Evolutionary conservation across 2,888 invertebrate genomes (phyloP).

Genomic region (Rhagonycha fulva): DNA sequence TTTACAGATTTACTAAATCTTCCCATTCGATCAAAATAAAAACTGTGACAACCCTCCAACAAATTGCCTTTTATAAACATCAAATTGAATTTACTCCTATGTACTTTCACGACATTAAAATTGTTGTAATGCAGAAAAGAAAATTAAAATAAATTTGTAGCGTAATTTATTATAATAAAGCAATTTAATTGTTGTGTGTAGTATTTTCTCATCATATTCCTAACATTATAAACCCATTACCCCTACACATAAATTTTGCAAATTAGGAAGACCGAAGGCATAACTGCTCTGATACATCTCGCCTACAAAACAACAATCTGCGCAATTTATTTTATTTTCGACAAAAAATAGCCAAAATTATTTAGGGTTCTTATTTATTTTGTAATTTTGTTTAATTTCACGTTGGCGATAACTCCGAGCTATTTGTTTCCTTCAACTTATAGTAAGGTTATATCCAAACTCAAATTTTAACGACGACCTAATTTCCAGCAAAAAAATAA

Average conservation of each 20-base stretch:
- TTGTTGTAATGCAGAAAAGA: background rate
- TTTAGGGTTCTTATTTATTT: background rate
- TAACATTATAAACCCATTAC: slow-evolving; percentile 16
- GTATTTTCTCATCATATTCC: background rate
- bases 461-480: background rate
- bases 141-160: background rate
- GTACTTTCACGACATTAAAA: background rate
- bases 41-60: background rate
- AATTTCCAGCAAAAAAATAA: background rate
- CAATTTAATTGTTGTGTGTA: background rate
- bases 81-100: background rate
- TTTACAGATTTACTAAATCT: background rate
- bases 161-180: background rate
- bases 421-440: slow-evolving; percentile 10
- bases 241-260: background rate
- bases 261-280: background rate
- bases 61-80: background rate
- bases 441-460: background rate
- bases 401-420: slow-evolving; percentile 6
- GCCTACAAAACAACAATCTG: background rate
- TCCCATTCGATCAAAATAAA: slow-evolving; percentile 3
- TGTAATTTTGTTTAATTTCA: slow-evolving; percentile 18
- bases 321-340: background rate
- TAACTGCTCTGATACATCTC: background rate
- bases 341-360: background rate